These are phyloP conservation scores for Drosophila pallidifrons DNA, from an alignment of 1,140 invertebrate genomes.

Conservation along the genomic window DNA sequence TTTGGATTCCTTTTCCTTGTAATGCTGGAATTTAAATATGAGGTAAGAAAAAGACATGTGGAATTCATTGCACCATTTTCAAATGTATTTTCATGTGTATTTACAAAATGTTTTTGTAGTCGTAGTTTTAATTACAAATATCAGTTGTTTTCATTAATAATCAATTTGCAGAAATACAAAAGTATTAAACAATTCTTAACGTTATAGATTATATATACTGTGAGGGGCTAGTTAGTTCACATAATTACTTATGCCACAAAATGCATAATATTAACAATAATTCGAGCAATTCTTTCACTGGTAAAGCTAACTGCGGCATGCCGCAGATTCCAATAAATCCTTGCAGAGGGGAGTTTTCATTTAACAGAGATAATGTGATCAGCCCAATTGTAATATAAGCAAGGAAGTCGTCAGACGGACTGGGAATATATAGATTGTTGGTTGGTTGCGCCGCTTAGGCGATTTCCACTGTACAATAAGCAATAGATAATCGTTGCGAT, in stretches of 20 bases:
- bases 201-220: background rate
- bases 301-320: background rate
- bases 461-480: no score
- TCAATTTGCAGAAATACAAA: slow-evolving; percentile 8
- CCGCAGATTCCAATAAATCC: background rate
- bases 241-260: no score
- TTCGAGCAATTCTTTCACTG: slow-evolving; percentile 14
- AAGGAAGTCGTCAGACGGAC: no score
- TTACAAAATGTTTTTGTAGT: slow-evolving; percentile 1
- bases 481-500: background rate
- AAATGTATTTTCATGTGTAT: slow-evolving; percentile 18
- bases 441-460: no score
- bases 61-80: slow-evolving; percentile 12
- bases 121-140: slow-evolving; percentile 7
- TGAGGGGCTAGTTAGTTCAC: background rate
- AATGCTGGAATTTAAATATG: background rate
- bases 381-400: no score
- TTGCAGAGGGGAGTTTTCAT: no score
- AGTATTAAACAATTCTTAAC: slow-evolving; percentile 1
- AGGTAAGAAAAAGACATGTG: slow-evolving; percentile 1
- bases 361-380: no score
- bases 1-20: background rate
- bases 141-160: slow-evolving; percentile 8
- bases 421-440: no score
- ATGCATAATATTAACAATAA: slow-evolving; percentile 8